Evolutionary conservation across 2,888 invertebrate genomes (phyloP), one percentile per base, ranked within the genome.

Genomic region (Nebria brevicollis): DNA sequence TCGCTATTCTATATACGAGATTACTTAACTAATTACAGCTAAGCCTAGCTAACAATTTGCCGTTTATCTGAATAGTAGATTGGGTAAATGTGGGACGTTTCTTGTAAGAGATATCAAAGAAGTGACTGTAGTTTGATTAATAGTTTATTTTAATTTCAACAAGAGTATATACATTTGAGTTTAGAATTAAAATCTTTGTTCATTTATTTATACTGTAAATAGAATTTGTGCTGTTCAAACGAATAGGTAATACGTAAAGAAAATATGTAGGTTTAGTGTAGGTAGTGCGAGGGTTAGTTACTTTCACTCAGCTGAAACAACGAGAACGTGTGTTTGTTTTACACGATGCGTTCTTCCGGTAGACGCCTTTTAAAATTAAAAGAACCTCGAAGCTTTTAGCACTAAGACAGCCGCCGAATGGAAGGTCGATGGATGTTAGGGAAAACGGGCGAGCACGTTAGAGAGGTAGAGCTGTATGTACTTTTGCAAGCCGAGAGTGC

Each of bases 351-450:
- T 54, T 54, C 54, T 54, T 54, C 77, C 20, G 77, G 70, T 75
- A 42, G 72, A 64, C 75, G 73, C 80, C 75, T 80, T 80, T 80
- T 80, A 80, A 75, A 80, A 80, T 80, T 80, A 80, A 80, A 80
- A 80, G 80, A 80, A 72, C 70, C 75, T 73, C 10, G 80, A 80
- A 75, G 80, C 80, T 80, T 80, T 80, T 80, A 80, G 80, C 80
- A 75, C 75, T 80, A 80, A 80, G 80, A 80, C 80, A 75, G 80
- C 13, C 11, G 70, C 11, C 70, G 79, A 79, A 74, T 79, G 73
- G 74, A 74, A 73, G 79, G 42, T 54, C 73, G 72, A 78, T 73
- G 78, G 70, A 77, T 77, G 77, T 68, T 54, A 43, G 77, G 65
- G 70, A 42, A 66, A 78, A 78, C 78, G 73, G 66, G 74, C 54